Percentiles rank a stretch among this genome's conserved stretches.
phyloP scores from a whole-genome alignment of 2,888 invertebrate species.

The Acleris laterana region DNA sequence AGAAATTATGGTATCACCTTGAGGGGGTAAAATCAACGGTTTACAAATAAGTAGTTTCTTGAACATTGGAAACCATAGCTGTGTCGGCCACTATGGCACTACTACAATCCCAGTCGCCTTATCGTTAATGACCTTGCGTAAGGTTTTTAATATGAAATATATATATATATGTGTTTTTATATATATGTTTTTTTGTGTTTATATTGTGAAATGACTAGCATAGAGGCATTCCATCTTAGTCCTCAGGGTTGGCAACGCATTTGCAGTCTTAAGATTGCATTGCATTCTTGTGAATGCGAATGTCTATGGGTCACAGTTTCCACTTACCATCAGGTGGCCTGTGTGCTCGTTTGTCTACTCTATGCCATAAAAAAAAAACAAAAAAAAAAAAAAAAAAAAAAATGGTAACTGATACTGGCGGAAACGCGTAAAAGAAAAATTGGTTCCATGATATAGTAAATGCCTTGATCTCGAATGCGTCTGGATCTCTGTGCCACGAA shows the following conservation, averaged over 20 bases:
- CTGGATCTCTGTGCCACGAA: constrained; percentile 14
- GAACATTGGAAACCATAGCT: constrained; percentile 21
- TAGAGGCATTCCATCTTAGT: too few relatives aligned
- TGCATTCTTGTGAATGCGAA: too few relatives aligned
- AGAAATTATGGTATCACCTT: constrained; percentile 7
- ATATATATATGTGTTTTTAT: too few relatives aligned
- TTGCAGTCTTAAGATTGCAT: too few relatives aligned
- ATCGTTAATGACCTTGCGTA: constrained; percentile 11
- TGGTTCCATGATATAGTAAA: constrained; percentile 16
- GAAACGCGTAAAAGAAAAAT: constrained; percentile 26
- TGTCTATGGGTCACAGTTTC: too few relatives aligned
- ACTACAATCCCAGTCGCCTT: constrained; percentile 4
- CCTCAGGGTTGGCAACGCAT: too few relatives aligned
- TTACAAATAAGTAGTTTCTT: constrained; percentile 7
- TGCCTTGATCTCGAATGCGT: constrained; percentile 8
- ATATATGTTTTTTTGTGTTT: too few relatives aligned
- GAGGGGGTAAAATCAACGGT: constrained; percentile 1
- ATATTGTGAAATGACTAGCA: too few relatives aligned
- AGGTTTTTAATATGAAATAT: constrained; percentile 22
- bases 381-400: too few relatives aligned
- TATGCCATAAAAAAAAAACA: too few relatives aligned
- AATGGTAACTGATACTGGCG: constrained; percentile 13
- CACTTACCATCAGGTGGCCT: too few relatives aligned
- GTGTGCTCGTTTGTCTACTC: too few relatives aligned
- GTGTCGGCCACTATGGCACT: constrained; percentile 12